Evolutionary conservation across 37 sponge, comb jelly and placozoan genomes (phyloP).

Genomic region (Diacarnus erythraeanus): DNA sequence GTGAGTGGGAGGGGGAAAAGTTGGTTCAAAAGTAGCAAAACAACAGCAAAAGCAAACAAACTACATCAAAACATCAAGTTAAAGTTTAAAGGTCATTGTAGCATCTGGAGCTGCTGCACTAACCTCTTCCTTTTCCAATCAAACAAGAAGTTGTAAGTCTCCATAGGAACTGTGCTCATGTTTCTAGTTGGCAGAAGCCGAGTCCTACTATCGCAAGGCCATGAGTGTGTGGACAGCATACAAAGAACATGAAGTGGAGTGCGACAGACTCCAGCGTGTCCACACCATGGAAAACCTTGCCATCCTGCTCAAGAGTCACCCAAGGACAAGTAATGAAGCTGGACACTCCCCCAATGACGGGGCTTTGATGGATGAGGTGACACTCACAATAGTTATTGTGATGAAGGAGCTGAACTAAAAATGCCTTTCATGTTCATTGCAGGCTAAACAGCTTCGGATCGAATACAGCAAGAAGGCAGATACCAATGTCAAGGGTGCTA

Average conservation of each 20-base stretch:
- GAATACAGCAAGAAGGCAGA: slow-evolving; percentile 47
- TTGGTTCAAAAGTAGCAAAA: too few relatives aligned
- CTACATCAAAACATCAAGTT: too few relatives aligned
- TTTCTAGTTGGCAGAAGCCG: slow-evolving; percentile 39
- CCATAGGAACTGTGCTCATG: neutral
- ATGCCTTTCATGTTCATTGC: too few relatives aligned
- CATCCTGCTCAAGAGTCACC: slow-evolving; percentile 41
- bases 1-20: neutral
- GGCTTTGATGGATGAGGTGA: neutral
- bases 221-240: slow-evolving; percentile 69
- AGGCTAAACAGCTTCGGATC: slow-evolving; percentile 48
- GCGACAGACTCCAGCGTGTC: slow-evolving; percentile 69
- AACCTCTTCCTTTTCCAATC: too few relatives aligned
- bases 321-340: too few relatives aligned
- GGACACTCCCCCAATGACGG: too few relatives aligned
- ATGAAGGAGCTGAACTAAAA: too few relatives aligned
- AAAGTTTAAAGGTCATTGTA: too few relatives aligned
- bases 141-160: neutral
- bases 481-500: slow-evolving; percentile 18
- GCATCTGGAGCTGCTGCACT: too few relatives aligned
- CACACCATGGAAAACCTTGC: slow-evolving; percentile 84
- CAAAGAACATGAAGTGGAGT: slow-evolving; percentile 33
- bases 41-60: too few relatives aligned
- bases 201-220: slow-evolving; percentile 58
- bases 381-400: too few relatives aligned